Evolutionary conservation across 1,140 invertebrate genomes (phyloP), one percentile per base, ranked within the genome.

Genomic region (Drosophila neocordata): DNA sequence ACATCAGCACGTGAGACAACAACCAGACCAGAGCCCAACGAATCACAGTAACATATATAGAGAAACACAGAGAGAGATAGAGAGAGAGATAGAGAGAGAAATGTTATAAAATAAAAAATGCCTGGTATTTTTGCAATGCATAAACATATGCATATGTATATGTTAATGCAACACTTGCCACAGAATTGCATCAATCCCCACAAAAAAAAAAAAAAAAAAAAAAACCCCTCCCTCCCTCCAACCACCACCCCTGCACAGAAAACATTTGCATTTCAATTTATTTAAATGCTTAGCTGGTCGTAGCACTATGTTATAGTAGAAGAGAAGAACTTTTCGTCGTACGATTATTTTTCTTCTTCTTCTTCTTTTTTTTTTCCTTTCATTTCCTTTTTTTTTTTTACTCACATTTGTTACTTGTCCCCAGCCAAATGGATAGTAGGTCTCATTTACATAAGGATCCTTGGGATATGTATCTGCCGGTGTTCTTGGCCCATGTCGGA

Each of bases 351-450:
- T 60, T 93, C 93, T 94, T 93, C 13, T 6, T 13, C 13, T 18
- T 18, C 1, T 18, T 18, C 8, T 18, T 44, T 18, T 48, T 4
- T 11, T 73, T 82, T 75, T 68, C n/a, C n/a, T n/a, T n/a, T n/a
- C n/a, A n/a, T n/a, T 18, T 18, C 8, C 9, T 44, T 18, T 48
- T 4, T 11, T 73, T 82, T 75, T 68, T 68, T 53, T 57, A 93
- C 93, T 94, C 93, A 96, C 96, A 89, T 95, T 95, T 48, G 96
- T 97, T 41, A 97, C 91, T 91, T 96, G 95, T 65, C 96, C 96
- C 94, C 95, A 95, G 35, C 96, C 96, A 80, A 94, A 94, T 6
- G 95, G 95, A 91, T 94, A 94, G 91, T 95, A 95, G 7, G 92
- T 93, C 48, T 94, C 90, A 79, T 95, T 94, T 56, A 94, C 92